phyloP scores from a whole-genome alignment of 2,113 vertebrate species.

The Phalacrocorax pelagicus region DNA sequence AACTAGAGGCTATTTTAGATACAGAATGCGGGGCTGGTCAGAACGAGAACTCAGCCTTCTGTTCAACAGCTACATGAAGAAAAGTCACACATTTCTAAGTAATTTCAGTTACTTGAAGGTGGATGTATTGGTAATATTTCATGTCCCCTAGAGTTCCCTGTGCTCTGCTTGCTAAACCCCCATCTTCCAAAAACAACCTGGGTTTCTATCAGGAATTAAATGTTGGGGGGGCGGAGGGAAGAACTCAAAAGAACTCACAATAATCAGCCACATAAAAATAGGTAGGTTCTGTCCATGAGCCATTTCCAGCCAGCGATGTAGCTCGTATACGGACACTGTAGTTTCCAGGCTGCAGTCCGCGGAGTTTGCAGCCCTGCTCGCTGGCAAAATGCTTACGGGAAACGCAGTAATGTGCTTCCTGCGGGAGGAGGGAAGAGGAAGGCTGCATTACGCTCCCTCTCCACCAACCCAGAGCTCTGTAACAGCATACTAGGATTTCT shows the following conservation, averaged over 20 bases:
- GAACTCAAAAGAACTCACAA: slow-evolving; percentile 75
- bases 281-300: slow-evolving; percentile 89
- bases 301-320: slow-evolving; percentile 92
- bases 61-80: neutral
- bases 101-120: neutral
- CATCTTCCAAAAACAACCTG: neutral
- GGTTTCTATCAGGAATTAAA: neutral
- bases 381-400: slow-evolving; percentile 84
- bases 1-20: neutral
- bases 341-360: slow-evolving; percentile 87
- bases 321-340: slow-evolving; percentile 91
- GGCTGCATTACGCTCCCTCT: rapidly evolving
- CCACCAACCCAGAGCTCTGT: neutral
- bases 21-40: neutral
- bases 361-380: slow-evolving; percentile 81
- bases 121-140: neutral
- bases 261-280: slow-evolving; percentile 89
- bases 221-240: neutral
- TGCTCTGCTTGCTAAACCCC: neutral
- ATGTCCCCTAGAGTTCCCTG: neutral
- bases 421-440: neutral
- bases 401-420: slow-evolving; percentile 86
- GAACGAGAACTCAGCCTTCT: neutral
- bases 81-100: neutral
- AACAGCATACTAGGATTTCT: rapidly evolving